phyloP scores from a whole-genome alignment of 2,888 invertebrate species.

The Pseudococcus jackbeardsleyi region DNA sequence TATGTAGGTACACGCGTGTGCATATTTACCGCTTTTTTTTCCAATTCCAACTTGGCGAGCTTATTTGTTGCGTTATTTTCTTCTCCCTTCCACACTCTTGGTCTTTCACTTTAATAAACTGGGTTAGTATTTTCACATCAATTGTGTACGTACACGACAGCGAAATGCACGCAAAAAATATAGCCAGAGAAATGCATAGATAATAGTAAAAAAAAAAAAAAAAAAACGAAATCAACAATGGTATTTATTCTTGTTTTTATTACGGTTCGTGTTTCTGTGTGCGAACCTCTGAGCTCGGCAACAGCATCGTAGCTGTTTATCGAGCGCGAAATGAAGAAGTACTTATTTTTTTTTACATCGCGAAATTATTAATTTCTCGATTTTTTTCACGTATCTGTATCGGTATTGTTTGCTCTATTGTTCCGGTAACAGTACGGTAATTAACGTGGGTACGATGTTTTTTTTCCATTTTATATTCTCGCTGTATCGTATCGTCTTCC shows the following conservation, averaged over 20 bases:
- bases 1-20: constrained; percentile 28
- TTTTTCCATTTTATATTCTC: background rate
- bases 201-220: background rate
- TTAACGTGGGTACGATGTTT: constrained; percentile 6
- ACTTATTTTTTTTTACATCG: background rate
- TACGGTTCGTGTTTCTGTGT: background rate
- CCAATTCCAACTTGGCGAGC: background rate
- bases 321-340: background rate
- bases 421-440: background rate
- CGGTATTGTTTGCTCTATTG: constrained; percentile 44
- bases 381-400: constrained; percentile 1
- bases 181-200: background rate
- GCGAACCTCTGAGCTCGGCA: background rate
- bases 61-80: constrained; percentile 27
- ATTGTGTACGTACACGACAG: constrained; percentile 31
- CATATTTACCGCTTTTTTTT: constrained; percentile 44
- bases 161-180: background rate
- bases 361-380: constrained; percentile 50
- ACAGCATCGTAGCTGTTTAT: background rate
- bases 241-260: constrained; percentile 21
- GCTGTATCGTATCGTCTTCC: background rate
- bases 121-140: constrained; percentile 55
- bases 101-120: constrained; percentile 8
- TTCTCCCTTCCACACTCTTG: background rate
- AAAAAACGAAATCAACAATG: background rate